Conservation (phyloP, 2,797 vertebrate genomes). For the Sebastiscus albofasciatus region DNA sequence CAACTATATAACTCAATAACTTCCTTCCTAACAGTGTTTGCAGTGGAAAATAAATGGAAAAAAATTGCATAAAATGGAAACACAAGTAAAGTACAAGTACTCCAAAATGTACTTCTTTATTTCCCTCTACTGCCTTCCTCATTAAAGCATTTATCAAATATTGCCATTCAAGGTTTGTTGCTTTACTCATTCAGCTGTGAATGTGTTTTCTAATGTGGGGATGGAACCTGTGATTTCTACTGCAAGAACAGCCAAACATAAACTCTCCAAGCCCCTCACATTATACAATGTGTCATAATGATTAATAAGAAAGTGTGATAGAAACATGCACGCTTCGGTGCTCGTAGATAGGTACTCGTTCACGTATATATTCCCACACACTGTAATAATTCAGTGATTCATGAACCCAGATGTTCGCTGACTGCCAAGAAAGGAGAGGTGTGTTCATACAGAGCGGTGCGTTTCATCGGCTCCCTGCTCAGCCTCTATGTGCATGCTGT, state of each 20-base stretch:
- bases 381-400: slow-evolving; percentile 47
- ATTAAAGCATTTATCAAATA: not conserved
- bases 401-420: slow-evolving; percentile 36
- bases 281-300: slow-evolving; percentile 6
- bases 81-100: not conserved
- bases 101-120: not conserved
- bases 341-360: not conserved
- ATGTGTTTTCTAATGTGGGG: not conserved
- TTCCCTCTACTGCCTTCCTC: not conserved
- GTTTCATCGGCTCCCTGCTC: slow-evolving; percentile 38
- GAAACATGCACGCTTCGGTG: not conserved
- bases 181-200: not conserved
- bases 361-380: not conserved
- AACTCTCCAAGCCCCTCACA: not conserved
- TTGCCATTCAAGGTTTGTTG: not conserved
- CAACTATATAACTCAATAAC: too few relatives aligned
- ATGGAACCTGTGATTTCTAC: not conserved
- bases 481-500: slow-evolving; percentile 36
- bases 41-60: not conserved
- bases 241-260: not conserved
- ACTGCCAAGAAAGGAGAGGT: slow-evolving; percentile 36
- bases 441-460: slow-evolving; percentile 11
- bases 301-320: slow-evolving; percentile 24
- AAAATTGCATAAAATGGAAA: not conserved
- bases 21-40: too few relatives aligned